Evolutionary conservation across 2,888 invertebrate species (phyloP), one percentile per base, ranked within the genome.

Genomic region (Habrosyne pyritoides): DNA sequence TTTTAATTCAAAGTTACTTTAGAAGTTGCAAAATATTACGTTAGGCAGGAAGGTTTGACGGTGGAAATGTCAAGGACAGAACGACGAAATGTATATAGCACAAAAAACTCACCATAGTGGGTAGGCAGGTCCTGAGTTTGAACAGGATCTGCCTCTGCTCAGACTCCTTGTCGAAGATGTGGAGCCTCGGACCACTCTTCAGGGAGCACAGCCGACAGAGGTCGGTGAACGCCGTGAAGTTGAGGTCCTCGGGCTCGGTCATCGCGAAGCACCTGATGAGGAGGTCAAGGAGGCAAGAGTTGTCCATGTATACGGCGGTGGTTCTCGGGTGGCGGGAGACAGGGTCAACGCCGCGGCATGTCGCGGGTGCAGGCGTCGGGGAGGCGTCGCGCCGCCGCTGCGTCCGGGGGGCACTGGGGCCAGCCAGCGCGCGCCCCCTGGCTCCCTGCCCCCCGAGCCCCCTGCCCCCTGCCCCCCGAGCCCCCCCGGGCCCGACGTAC

Each of bases 141-240:
- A 95, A 95, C 57, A 95, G 89, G 67, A 95, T 89, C 86, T 95
- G 95, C 69, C 95, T 90, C 81, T 95, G 95, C 80, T 95, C 95
- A 53, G 95, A 94, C 81, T 95, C 95, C 81, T 95, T 95, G 79
- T 95, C 95, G 82, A 95, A 95, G 78, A 95, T 94, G 81, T 95
- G 94, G 70, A 95, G 93, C 82, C 95, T 93, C 69, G 95, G 94
- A 64, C 94, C 95, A 79, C 94, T 94, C 86, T 95, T 95, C 71
- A 95, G 89, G 70, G 95, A 94, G 83, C 95, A 95, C 67, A 95
- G 92, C 79, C 95, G 93, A 83, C 95, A 95, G 71, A 95, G 93
- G 90, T 95, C 95, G 65, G 94, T 93, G 86, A 95, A 95, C 79
- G 93, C 94, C 75, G 93, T 93, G 86, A 94, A 94, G 89, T 94